Percentiles rank a stretch among this genome's conserved stretches.
Evolutionary conservation across 2,797 vertebrate genomes (phyloP).

Genomic region (Enteromius radiatus): DNA sequence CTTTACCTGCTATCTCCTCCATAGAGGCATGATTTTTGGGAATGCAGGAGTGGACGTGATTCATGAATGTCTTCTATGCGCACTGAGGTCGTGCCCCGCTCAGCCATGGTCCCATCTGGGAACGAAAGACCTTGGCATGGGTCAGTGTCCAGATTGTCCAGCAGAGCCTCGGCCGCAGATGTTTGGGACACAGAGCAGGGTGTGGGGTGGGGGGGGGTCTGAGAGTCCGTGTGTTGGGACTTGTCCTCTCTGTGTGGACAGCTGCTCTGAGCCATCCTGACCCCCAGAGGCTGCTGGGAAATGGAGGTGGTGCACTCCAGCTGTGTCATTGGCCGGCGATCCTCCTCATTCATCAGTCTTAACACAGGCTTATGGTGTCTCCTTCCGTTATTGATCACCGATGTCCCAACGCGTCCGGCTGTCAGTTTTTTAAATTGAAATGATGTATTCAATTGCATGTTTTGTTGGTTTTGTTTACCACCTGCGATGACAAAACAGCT

Average conservation of each 20-base stretch:
- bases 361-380: neutral
- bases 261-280: slow-evolving; percentile 63
- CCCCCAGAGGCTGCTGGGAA: slow-evolving; percentile 54
- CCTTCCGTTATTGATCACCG: slow-evolving; percentile 28
- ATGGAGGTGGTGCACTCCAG: slow-evolving; percentile 35
- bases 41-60: slow-evolving; percentile 13
- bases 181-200: slow-evolving; percentile 58
- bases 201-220: neutral
- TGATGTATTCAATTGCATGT: slow-evolving; percentile 26
- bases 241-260: slow-evolving; percentile 68
- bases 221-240: slow-evolving; percentile 59
- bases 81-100: slow-evolving; percentile 30
- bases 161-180: slow-evolving; percentile 65
- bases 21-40: slow-evolving; percentile 33
- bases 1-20: slow-evolving; percentile 53
- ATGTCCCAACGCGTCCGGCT: slow-evolving; percentile 33
- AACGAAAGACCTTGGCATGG: slow-evolving; percentile 47
- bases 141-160: slow-evolving; percentile 57
- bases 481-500: slow-evolving; percentile 15
- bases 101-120: slow-evolving; percentile 43
- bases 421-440: slow-evolving; percentile 32
- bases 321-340: slow-evolving; percentile 19
- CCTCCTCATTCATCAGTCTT: slow-evolving; percentile 43
- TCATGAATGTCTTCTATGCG: slow-evolving; percentile 25
- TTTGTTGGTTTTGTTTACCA: slow-evolving; percentile 23